Evolutionary conservation across 2,888 invertebrate species (phyloP).

Genomic region (Andrena dorsata): DNA sequence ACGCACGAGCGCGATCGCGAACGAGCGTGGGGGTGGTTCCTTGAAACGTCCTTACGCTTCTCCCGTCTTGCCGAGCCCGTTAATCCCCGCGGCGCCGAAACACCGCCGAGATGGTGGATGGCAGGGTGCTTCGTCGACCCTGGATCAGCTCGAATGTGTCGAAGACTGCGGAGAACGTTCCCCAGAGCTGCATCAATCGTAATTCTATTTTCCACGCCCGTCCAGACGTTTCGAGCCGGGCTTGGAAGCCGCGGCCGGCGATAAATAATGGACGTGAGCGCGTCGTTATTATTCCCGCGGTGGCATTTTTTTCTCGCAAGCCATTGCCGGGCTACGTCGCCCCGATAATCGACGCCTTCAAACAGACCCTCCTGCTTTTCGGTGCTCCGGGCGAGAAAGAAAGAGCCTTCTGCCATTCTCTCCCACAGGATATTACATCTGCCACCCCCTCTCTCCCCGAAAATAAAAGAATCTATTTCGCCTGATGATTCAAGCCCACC

Average conservation of each 20-base stretch:
- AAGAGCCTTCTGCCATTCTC: slow-evolving; percentile 34
- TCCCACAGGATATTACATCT: slow-evolving; percentile 49
- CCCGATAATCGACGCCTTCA: slow-evolving; percentile 27
- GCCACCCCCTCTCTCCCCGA: too few relatives aligned
- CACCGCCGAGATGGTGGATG: neutral
- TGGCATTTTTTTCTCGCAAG: slow-evolving; percentile 34
- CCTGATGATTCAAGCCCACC: slow-evolving; percentile 9
- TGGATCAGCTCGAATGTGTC: slow-evolving; percentile 6
- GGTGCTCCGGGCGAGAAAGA: neutral
- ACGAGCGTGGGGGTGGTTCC: neutral
- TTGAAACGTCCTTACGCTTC: neutral
- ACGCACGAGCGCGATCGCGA: neutral
- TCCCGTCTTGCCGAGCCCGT: slow-evolving; percentile 10
- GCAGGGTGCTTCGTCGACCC: neutral
- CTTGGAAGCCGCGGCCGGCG: neutral
- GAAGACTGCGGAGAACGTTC: slow-evolving; percentile 29
- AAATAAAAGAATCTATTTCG: slow-evolving; percentile 48
- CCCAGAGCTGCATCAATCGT: slow-evolving; percentile 65
- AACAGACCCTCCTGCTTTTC: neutral
- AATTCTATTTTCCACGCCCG: slow-evolving; percentile 57
- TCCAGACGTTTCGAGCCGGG: neutral
- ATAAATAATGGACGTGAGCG: slow-evolving; percentile 65
- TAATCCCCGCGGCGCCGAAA: slow-evolving; percentile 39
- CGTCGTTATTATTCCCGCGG: slow-evolving; percentile 58
- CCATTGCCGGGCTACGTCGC: neutral